Conservation (phyloP, 2,888 invertebrate species). For the Cataglyphis rosenhaueri region DNA sequence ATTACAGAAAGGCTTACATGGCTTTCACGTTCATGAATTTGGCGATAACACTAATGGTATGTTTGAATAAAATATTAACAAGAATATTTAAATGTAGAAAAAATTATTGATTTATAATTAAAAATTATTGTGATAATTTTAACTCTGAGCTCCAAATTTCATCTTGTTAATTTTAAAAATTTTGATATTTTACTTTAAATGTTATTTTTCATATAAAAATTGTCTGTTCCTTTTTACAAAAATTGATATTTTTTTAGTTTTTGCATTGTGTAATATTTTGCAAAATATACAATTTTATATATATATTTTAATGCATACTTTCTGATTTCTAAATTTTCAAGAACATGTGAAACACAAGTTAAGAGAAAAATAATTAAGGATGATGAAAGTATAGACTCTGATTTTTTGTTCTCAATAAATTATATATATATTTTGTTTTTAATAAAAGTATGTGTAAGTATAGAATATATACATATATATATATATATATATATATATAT, state of each 20-base stretch:
- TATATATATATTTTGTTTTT: neutral
- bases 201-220: neutral
- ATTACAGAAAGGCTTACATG: slow-evolving; percentile 91
- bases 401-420: neutral
- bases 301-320: neutral
- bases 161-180: neutral
- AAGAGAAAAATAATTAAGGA: neutral
- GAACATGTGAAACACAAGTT: neutral
- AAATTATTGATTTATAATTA: neutral
- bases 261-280: neutral
- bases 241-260: neutral
- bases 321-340: neutral
- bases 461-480: neutral
- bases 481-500: neutral
- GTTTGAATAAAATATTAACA: neutral
- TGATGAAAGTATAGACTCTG: neutral
- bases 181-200: neutral
- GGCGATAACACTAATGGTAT: slow-evolving; percentile 97
- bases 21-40: slow-evolving; percentile 98
- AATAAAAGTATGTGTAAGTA: neutral
- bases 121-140: neutral
- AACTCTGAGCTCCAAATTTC: neutral
- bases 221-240: neutral
- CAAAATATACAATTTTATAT: neutral
- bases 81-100: neutral